Conservation (phyloP, 2,113 vertebrate species). For the Hypanus sabinus region DNA sequence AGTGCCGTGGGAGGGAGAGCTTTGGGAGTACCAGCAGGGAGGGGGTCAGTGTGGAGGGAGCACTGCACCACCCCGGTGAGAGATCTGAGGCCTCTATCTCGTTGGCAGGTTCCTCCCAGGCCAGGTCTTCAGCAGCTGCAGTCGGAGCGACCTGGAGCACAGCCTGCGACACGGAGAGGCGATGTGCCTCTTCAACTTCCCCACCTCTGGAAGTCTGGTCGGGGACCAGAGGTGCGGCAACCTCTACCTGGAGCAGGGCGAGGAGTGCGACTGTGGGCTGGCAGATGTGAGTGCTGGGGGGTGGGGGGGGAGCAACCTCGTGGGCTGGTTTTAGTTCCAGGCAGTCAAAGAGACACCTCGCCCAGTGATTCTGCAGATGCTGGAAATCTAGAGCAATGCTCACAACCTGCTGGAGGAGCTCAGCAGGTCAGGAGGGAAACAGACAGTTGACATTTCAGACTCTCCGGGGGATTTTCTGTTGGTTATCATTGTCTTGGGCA, state of each 20-base stretch:
- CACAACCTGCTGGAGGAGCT: too few species aligned
- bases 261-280: conserved; percentile 82
- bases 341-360: background rate
- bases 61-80: too few species aligned
- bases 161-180: conserved; percentile 64
- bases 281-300: conserved; percentile 55
- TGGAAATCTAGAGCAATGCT: too few species aligned
- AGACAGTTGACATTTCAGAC: too few species aligned
- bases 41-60: too few species aligned
- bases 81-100: too few species aligned
- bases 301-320: background rate
- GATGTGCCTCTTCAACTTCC: conserved; percentile 77
- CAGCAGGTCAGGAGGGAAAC: too few species aligned
- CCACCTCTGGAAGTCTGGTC: conserved; percentile 50
- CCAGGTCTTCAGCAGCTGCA: conserved; percentile 89
- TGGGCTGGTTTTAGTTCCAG: background rate
- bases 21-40: too few species aligned
- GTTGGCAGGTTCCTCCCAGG: conserved; percentile 71
- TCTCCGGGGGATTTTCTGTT: too few species aligned
- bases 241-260: conserved; percentile 65
- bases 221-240: conserved; percentile 68
- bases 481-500: background rate
- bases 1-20: too few species aligned
- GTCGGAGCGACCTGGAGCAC: conserved; percentile 62
- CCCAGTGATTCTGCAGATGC: too few species aligned